Base-by-base conservation (phyloP, 2,888 invertebrate genomes). In the Entomobrya proxima region DNA sequence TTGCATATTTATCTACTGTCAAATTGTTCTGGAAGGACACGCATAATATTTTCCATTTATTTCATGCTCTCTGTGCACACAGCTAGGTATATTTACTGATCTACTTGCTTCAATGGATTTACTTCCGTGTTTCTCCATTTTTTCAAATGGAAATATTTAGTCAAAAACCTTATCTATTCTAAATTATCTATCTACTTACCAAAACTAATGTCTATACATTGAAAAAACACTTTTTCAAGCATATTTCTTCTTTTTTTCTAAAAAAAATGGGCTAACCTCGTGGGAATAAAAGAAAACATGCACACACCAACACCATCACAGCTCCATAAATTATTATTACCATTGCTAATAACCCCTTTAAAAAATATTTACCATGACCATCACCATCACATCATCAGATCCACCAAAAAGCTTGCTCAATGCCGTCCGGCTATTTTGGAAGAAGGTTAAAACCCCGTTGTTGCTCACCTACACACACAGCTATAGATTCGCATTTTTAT, bases 401-500 rank as follows among this genome's bases (percentile, higher is more conserved):
- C 58, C n/a, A 77, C 18, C 32, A 47, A 35, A 50, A 47, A 21
- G n/a, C n/a, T n/a, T n/a, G n/a, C 35, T 79, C 79, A 79, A 79
- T 79, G 79, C 37, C 61, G 67, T 50, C 67, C 79, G 50, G 79
- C 67, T 67, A 27, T 37, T 40, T n/a, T 64, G n/a, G n/a, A 64
- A 61, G 52, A 79, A 79, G 79, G 79, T 67, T 67, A 50, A 64
- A 67, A 79, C 79, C 7, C 24, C 18, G 37, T 67, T 67, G 37
- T 7, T 35, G 35, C 37, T 64, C 35, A 18, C 37, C 64, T 64
- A 32, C 64, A 64, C 15, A 35, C 21, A 50, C 21, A 37, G 4
- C 3, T n/a, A 9, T 27, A 24, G 30, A 61, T 27, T n/a, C n/a
- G n/a, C n/a, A n/a, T n/a, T 27, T 61, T 21, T 61, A 61, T n/a